phyloP scores from a whole-genome alignment of 2,797 vertebrate genomes.

The Trichosurus vulpecula region DNA sequence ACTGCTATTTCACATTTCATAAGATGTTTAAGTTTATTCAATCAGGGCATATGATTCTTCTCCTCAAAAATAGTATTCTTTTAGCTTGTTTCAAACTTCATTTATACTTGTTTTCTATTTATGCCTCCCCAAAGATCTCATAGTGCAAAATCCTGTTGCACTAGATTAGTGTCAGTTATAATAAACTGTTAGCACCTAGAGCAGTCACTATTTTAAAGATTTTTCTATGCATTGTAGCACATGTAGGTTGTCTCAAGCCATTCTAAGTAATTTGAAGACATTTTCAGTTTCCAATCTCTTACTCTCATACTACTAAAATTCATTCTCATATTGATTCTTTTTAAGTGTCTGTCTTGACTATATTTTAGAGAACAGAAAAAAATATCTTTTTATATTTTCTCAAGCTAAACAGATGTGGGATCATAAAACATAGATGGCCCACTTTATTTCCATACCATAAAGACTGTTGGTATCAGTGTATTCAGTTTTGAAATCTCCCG shows the following conservation, averaged over 20 bases:
- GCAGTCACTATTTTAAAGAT: neutral
- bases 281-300: neutral
- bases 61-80: neutral
- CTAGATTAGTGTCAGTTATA: neutral
- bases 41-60: neutral
- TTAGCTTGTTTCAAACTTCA: neutral
- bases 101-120: neutral
- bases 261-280: neutral
- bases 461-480: neutral
- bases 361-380: slow-evolving; percentile 22
- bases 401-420: neutral
- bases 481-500: neutral
- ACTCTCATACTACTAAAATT: slow-evolving; percentile 19
- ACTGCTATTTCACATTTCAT: slow-evolving; percentile 17
- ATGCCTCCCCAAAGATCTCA: neutral
- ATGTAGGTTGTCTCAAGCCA: neutral
- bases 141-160: neutral
- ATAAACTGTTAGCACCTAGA: neutral
- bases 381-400: neutral
- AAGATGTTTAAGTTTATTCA: neutral
- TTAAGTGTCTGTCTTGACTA: neutral
- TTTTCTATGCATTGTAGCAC: neutral
- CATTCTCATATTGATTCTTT: slow-evolving; percentile 1
- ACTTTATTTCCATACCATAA: slow-evolving; percentile 10
- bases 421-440: slow-evolving; percentile 4